These are phyloP conservation scores for Caenorhabditis zanzibari DNA, from an alignment of 2,888 invertebrate genomes.

Conservation along the genomic window DNA sequence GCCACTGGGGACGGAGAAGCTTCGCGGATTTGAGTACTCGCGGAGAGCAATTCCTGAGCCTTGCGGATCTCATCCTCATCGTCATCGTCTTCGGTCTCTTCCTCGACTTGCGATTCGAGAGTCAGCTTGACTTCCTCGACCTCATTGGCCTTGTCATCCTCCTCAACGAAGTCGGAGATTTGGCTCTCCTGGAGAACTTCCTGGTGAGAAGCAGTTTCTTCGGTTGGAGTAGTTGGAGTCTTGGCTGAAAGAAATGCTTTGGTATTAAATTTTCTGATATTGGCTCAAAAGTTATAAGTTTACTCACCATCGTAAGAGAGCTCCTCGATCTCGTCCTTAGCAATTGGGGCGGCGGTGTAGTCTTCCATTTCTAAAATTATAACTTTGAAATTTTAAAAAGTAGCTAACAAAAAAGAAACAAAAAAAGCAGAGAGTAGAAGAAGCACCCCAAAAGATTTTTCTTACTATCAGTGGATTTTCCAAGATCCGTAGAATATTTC, in stretches of 20 bases:
- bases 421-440: slow-evolving; percentile 4
- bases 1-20: slow-evolving; percentile 41
- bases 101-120: slow-evolving; percentile 22
- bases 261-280: neutral
- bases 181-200: slow-evolving; percentile 73
- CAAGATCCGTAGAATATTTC: slow-evolving; percentile 52
- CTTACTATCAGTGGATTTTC: slow-evolving; percentile 56
- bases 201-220: slow-evolving; percentile 20
- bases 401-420: neutral
- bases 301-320: slow-evolving; percentile 54
- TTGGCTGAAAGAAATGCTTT: slow-evolving; percentile 26
- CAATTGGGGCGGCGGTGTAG: slow-evolving; percentile 55
- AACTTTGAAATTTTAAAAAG: neutral
- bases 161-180: slow-evolving; percentile 64
- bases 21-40: slow-evolving; percentile 59
- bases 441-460: neutral
- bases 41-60: slow-evolving; percentile 56
- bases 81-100: slow-evolving; percentile 26
- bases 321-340: slow-evolving; percentile 62
- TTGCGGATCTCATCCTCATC: slow-evolving; percentile 57
- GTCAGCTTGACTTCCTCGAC: slow-evolving; percentile 38
- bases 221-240: slow-evolving; percentile 36
- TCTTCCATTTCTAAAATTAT: slow-evolving; percentile 51
- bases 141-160: slow-evolving; percentile 53
- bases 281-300: neutral